A percentile compares a stretch with the other conserved stretches of the same genome.
Evolutionary conservation across 2,113 vertebrate species (phyloP).

Genomic region (Galemys pyrenaicus): DNA sequence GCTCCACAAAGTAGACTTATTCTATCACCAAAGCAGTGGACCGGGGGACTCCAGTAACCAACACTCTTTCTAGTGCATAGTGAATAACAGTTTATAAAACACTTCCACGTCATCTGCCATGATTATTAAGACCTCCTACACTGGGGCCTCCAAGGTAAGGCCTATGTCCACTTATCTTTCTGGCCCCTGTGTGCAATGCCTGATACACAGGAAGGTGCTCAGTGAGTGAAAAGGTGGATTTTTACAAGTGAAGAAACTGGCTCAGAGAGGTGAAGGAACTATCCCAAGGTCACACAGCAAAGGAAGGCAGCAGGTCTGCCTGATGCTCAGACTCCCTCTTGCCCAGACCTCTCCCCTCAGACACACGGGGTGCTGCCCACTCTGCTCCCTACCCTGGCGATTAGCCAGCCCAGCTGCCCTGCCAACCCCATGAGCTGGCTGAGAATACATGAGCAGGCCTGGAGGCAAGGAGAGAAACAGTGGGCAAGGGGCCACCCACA

Average conservation of each 20-base stretch:
- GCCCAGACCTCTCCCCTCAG: not conserved
- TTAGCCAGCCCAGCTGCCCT: not conserved
- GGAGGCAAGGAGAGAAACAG: not conserved
- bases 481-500: not conserved
- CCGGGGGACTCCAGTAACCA: not conserved
- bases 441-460: not conserved
- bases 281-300: not conserved
- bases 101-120: not conserved
- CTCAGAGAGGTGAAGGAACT: constrained; percentile 26
- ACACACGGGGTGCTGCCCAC: not conserved
- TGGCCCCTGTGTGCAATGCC: not conserved
- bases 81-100: not conserved
- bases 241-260: not conserved
- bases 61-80: not conserved
- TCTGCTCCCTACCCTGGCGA: not conserved
- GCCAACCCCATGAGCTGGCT: not conserved
- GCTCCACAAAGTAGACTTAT: not conserved
- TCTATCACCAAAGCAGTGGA: not conserved
- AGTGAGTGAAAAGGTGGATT: not conserved
- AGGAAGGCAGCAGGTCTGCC: not conserved
- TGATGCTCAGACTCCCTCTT: not conserved
- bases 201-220: not conserved
- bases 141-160: not conserved
- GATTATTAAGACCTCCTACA: not conserved
- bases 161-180: not conserved